Evolutionary conservation across 2,888 invertebrate species (phyloP).

Genomic region (Hyppa rectilinea): DNA sequence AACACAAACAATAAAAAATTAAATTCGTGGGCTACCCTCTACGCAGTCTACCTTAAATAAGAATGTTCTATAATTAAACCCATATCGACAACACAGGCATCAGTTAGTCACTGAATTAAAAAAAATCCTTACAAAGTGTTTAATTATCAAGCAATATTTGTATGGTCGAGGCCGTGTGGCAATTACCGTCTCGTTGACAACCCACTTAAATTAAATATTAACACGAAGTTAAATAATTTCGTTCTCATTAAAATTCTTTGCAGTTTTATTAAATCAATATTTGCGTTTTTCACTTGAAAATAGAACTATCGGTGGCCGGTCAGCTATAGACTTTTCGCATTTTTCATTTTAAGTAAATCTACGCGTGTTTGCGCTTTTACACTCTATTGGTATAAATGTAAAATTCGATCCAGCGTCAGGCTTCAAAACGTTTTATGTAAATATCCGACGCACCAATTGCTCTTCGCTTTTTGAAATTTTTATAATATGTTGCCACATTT

Average conservation of each 20-base stretch:
- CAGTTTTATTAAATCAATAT: constrained; percentile 29
- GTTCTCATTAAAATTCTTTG: constrained; percentile 52
- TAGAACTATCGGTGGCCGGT: not conserved
- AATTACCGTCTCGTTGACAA: constrained; percentile 46
- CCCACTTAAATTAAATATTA: constrained; percentile 54
- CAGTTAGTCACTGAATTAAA: no score
- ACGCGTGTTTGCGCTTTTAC: not conserved
- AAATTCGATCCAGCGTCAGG: constrained; percentile 3
- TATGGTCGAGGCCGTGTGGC: constrained; percentile 15
- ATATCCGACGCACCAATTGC: no score
- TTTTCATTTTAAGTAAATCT: constrained; percentile 1
- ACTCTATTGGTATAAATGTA: not conserved
- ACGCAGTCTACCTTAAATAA: constrained; percentile 1
- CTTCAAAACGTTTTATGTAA: not conserved
- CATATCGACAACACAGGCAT: not conserved
- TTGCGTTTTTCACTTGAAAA: not conserved
- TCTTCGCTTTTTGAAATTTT: constrained; percentile 4
- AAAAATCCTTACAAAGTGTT: constrained; percentile 31
- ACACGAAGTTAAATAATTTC: constrained; percentile 43
- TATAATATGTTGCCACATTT: no score
- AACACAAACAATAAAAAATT: no score
- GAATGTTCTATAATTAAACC: not conserved
- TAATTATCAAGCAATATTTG: constrained; percentile 48
- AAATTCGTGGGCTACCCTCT: no score
- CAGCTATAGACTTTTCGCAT: not conserved